Conservation (phyloP, 1,140 invertebrate species). For the Batillaria attramentaria region DNA sequence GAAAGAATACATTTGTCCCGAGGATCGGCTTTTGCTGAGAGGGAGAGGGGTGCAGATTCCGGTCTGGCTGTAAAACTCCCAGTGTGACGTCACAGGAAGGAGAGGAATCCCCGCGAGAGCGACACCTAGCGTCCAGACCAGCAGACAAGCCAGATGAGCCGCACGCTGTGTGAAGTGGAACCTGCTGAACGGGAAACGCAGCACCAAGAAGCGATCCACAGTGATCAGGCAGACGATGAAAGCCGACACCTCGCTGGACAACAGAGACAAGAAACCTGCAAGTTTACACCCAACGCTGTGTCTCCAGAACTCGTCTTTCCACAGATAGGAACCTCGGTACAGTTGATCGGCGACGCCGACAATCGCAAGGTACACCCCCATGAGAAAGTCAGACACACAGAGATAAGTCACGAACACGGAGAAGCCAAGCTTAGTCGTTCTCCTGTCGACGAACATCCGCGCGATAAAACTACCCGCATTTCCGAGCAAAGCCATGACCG, state of each 20-base stretch:
- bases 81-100: constrained; percentile 26
- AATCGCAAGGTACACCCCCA: constrained; percentile 62
- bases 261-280: constrained; percentile 54
- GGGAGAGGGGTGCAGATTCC: constrained; percentile 48
- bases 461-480: constrained; percentile 45
- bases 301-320: constrained; percentile 52
- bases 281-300: constrained; percentile 45
- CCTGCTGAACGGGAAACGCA: constrained; percentile 55
- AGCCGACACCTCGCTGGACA: constrained; percentile 57
- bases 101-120: constrained; percentile 37
- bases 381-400: constrained; percentile 55
- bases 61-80: constrained; percentile 49
- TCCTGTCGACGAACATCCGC: constrained; percentile 25
- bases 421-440: constrained; percentile 36
- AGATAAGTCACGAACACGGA: constrained; percentile 49
- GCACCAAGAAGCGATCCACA: constrained; percentile 50
- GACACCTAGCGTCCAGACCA: constrained; percentile 35
- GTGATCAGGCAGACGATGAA: constrained; percentile 51
- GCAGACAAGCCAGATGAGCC: not conserved
- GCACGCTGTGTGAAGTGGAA: constrained; percentile 30
- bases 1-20: constrained; percentile 44
- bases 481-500: constrained; percentile 37
- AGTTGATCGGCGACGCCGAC: constrained; percentile 55
- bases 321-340: constrained; percentile 53
- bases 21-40: constrained; percentile 20